These are phyloP conservation scores for Trichonephila inaurata DNA, from an alignment of 1,140 invertebrate species.

Conservation along the genomic window DNA sequence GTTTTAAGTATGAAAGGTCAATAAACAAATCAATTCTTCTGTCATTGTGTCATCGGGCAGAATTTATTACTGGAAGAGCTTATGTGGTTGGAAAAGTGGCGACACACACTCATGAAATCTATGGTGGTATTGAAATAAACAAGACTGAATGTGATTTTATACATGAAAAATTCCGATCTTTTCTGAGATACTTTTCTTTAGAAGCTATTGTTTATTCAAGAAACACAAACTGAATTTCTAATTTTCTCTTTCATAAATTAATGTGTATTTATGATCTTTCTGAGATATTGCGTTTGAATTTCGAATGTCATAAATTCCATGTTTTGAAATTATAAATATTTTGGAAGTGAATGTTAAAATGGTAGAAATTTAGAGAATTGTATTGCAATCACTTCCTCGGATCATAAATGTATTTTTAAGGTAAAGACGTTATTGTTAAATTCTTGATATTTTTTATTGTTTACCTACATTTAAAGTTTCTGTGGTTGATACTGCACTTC, in stretches of 20 bases:
- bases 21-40: conserved; percentile 27
- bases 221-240: not conserved
- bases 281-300: too few relatives aligned
- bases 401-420: too few relatives aligned
- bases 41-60: not conserved
- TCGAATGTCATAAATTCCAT: too few relatives aligned
- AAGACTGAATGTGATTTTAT: not conserved
- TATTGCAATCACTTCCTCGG: too few relatives aligned
- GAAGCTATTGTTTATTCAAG: not conserved
- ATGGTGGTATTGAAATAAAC: not conserved
- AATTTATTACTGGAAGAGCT: not conserved
- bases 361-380: too few relatives aligned
- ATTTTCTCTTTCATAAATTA: not conserved
- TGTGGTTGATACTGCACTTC: too few relatives aligned
- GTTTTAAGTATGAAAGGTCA: not conserved
- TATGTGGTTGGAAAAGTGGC: not conserved
- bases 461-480: too few relatives aligned
- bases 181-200: not conserved
- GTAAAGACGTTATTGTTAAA: too few relatives aligned
- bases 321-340: too few relatives aligned
- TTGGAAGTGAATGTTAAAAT: too few relatives aligned
- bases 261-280: not conserved
- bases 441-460: too few relatives aligned
- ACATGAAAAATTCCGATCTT: not conserved
- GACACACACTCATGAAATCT: not conserved